Conservation (phyloP, 1,140 invertebrate genomes). For the Eumaeus atala region DNA sequence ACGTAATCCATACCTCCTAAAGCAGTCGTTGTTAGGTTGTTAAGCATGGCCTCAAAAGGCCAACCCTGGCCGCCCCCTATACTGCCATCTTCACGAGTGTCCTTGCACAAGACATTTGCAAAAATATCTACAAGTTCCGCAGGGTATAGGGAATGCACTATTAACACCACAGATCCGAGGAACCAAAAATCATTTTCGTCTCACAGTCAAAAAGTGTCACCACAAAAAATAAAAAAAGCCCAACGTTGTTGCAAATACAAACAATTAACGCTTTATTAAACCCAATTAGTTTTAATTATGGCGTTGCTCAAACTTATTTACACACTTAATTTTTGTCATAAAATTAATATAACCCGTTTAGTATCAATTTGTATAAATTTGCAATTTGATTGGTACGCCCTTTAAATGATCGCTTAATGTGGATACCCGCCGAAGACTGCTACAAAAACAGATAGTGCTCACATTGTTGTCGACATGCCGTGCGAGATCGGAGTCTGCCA, state of each 20-base stretch:
- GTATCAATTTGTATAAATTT: conserved; percentile 74
- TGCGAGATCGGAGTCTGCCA: conserved; percentile 15
- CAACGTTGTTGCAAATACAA: conserved; percentile 55
- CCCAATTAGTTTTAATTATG: conserved; percentile 71
- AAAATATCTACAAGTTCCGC: conserved; percentile 18
- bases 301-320: conserved; percentile 67
- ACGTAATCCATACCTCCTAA: conserved; percentile 49
- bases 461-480: conserved; percentile 39
- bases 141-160: conserved; percentile 7
- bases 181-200: conserved; percentile 27
- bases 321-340: conserved; percentile 75
- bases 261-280: conserved; percentile 67
- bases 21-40: conserved; percentile 66
- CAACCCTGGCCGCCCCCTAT: conserved; percentile 66
- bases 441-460: conserved; percentile 63
- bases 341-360: conserved; percentile 74
- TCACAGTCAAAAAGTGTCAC: conserved; percentile 29
- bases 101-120: conserved; percentile 35
- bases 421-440: conserved; percentile 63
- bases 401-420: conserved; percentile 72
- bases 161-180: conserved; percentile 12
- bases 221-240: conserved; percentile 35
- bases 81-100: conserved; percentile 46
- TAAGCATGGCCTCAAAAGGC: conserved; percentile 70
- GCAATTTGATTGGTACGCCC: conserved; percentile 70